Evolutionary conservation across 2,888 invertebrate genomes (phyloP).

Genomic region (Lucinisca nassula): DNA sequence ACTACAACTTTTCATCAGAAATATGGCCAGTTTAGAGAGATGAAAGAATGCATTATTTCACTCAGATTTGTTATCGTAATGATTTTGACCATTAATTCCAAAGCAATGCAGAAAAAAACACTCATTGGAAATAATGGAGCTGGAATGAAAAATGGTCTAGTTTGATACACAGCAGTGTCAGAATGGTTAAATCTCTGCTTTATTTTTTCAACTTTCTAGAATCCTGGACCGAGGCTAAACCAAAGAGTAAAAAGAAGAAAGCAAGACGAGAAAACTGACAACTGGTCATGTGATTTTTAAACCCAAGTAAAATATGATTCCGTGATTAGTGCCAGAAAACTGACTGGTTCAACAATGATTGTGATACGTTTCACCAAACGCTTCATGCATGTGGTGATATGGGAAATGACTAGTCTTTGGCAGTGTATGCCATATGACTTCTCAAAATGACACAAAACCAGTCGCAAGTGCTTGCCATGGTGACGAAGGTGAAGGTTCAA

Average conservation of each 20-base stretch:
- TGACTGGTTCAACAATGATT: conserved; percentile 1
- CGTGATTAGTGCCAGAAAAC: not conserved
- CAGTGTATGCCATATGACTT: too few relatives aligned
- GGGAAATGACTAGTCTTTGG: too few relatives aligned
- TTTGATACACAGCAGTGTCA: too few relatives aligned
- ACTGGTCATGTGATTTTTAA: not conserved
- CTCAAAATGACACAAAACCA: not conserved
- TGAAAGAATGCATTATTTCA: too few relatives aligned
- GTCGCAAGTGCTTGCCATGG: not conserved
- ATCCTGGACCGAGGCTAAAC: conserved; percentile 82
- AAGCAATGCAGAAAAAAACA: too few relatives aligned
- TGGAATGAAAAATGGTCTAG: too few relatives aligned
- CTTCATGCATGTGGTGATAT: not conserved
- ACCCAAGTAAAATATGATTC: not conserved
- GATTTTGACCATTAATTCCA: too few relatives aligned
- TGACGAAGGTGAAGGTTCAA: not conserved
- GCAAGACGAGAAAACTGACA: conserved; percentile 81
- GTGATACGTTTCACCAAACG: not conserved
- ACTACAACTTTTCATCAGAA: too few relatives aligned
- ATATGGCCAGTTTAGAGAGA: too few relatives aligned
- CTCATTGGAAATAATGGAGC: too few relatives aligned
- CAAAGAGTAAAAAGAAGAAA: conserved; percentile 84
- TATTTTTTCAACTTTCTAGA: conserved; percentile 68
- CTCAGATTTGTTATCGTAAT: too few relatives aligned
- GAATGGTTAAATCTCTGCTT: not conserved